These are phyloP conservation scores for Calameuta idolon DNA, from an alignment of 2,888 invertebrate genomes.

Conservation along the genomic window DNA sequence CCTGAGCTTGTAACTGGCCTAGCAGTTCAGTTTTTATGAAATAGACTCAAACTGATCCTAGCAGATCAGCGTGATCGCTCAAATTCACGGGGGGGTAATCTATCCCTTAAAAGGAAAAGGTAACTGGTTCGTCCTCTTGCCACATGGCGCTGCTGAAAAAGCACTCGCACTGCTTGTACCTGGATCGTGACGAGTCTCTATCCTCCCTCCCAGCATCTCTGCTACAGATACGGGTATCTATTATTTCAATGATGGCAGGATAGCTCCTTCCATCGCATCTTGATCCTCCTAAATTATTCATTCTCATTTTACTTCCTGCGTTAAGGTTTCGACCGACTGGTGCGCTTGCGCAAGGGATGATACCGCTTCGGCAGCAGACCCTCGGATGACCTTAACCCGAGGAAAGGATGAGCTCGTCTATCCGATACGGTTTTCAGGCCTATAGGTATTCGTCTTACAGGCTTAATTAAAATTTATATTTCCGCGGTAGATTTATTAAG, in stretches of 20 bases:
- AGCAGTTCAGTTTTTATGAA: not conserved
- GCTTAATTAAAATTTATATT: conserved; percentile 40
- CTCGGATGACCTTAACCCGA: conserved; percentile 2
- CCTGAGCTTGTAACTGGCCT: not conserved
- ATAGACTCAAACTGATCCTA: conserved; percentile 33
- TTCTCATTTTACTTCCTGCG: not conserved
- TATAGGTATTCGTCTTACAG: conserved; percentile 23
- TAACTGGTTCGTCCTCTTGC: not conserved
- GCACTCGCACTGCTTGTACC: not conserved
- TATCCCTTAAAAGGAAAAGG: conserved; percentile 31
- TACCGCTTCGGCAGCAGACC: not conserved
- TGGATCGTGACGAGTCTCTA: conserved; percentile 13
- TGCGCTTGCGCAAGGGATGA: not conserved
- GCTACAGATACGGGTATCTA: not conserved
- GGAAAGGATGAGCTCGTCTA: not conserved
- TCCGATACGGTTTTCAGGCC: not conserved
- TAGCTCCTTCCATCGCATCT: conserved; percentile 19
- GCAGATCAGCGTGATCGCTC: conserved; percentile 28
- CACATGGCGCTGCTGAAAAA: not conserved
- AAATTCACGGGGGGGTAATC: conserved; percentile 31
- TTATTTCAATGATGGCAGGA: conserved; percentile 35
- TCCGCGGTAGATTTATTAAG: conserved; percentile 30
- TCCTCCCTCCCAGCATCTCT: not conserved
- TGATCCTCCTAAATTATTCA: conserved; percentile 14
- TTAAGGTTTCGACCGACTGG: not conserved